Base-by-base conservation (phyloP, 1,140 invertebrate genomes). In the Phymastichus coffea region DNA sequence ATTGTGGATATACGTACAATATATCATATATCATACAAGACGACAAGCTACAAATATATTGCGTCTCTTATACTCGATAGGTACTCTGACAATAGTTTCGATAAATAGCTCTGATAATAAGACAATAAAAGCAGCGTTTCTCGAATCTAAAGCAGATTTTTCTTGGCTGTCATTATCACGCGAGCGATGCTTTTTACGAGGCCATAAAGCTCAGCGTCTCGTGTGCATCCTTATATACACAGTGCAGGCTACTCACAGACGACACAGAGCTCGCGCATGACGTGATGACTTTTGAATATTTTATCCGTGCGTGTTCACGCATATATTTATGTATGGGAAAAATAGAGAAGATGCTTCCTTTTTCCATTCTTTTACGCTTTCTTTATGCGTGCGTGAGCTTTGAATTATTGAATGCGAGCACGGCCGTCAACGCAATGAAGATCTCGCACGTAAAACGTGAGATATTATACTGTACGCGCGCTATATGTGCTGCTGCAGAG, bases 211-310 rank as follows among this genome's bases (percentile, higher is more conserved):
- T 19, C 37, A 49, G 51, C 44, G 44, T 61, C 59, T 35, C 52
- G 44, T 61, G n/a, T n/a, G 46, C 55, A 61, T 61, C 56, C 46
- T 61, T 48, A 54, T 52, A 43, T 25, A n/a, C n/a, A n/a, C n/a
- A 7, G 15, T 8, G 4, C 2, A 17, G 48, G 22, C n/a, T n/a
- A n/a, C n/a, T n/a, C 47, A 49, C 17, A 22, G 30, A 22, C 53
- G 26, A 54, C 46, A 25, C 44, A 49, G 38, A 61, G 56, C 55
- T 61, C 59, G 56, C 52, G 49, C 28, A n/a, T n/a, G 52, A 47
- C 38, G 35, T 28, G 59, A 61, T 61, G 59, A 61, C 52, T 61
- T 61, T 61, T 56, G 52, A 35, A 56, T 55, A 61, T 51, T 61
- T 61, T 61, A 61, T 61, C 25, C 53, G 9, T 7, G 14, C 25